Conservation (phyloP, 2,888 invertebrate genomes). For the Pachycephus smyrnensis region DNA sequence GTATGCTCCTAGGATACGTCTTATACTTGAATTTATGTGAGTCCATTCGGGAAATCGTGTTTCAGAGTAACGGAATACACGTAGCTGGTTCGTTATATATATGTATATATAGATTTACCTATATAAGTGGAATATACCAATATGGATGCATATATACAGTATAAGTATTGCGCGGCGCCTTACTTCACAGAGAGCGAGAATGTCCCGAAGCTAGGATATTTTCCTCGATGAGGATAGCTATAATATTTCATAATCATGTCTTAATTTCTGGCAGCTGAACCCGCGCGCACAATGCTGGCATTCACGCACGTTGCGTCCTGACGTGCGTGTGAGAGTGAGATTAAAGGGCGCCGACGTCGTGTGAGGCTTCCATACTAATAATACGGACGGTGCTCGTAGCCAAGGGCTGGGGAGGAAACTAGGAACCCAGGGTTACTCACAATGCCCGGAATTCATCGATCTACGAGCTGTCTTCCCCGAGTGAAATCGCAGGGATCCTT, state of each 20-base stretch:
- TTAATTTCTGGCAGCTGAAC: conserved; percentile 52
- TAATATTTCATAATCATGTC: conserved; percentile 48
- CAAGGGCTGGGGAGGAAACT: conserved; percentile 16
- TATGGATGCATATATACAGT: neutral
- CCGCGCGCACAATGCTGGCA: conserved; percentile 51
- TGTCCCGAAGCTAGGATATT: conserved; percentile 6
- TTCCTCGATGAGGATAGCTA: conserved; percentile 1
- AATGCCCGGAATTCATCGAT: conserved; percentile 17
- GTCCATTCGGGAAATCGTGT: neutral
- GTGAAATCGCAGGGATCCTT: neutral
- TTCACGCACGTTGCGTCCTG: conserved; percentile 45
- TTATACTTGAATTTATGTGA: neutral
- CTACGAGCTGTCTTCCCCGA: conserved; percentile 7
- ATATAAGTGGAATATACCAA: neutral
- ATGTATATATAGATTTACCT: neutral
- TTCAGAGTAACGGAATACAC: neutral
- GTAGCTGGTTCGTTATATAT: neutral
- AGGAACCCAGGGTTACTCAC: conserved; percentile 9
- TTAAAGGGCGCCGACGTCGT: conserved; percentile 62
- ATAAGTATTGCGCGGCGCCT: neutral
- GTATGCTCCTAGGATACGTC: neutral
- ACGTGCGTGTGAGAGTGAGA: conserved; percentile 48
- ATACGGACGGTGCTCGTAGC: conserved; percentile 31
- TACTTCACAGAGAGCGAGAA: neutral
- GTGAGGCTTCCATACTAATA: conserved; percentile 58